These are phyloP conservation scores for Colistium nudipinnis DNA, from an alignment of 2,113 vertebrate species.

Conservation along the genomic window DNA sequence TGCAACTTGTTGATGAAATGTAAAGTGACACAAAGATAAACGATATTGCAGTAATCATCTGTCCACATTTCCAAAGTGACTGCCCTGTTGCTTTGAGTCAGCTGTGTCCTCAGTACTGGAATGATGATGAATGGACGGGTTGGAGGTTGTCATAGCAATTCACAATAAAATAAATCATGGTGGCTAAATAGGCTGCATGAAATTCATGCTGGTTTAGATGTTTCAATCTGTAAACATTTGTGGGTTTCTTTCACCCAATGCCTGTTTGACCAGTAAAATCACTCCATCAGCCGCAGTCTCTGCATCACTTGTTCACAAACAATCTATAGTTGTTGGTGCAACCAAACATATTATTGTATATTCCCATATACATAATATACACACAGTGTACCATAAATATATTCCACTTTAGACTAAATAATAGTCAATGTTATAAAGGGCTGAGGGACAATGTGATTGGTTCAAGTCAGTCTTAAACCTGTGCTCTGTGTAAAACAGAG, in stretches of 20 bases:
- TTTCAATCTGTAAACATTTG: background rate
- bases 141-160: background rate
- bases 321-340: too few relatives aligned
- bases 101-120: background rate
- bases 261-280: background rate
- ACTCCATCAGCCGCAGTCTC: background rate
- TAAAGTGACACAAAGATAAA: conserved; percentile 8
- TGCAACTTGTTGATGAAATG: background rate
- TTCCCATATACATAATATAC: too few relatives aligned
- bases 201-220: background rate
- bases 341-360: too few relatives aligned
- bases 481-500: background rate
- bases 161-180: background rate
- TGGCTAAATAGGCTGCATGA: background rate
- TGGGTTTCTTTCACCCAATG: background rate
- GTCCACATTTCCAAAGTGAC: conserved; percentile 8
- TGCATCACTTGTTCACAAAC: too few relatives aligned
- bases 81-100: conserved; percentile 1
- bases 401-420: background rate
- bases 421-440: background rate
- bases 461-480: conserved; percentile 25
- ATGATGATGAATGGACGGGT: conserved; percentile 3
- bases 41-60: conserved; percentile 8
- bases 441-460: background rate
- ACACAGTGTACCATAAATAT: too few relatives aligned